These are phyloP conservation scores for Jordanella pulchra DNA, from an alignment of 2,797 vertebrate genomes.

Conservation along the genomic window DNA sequence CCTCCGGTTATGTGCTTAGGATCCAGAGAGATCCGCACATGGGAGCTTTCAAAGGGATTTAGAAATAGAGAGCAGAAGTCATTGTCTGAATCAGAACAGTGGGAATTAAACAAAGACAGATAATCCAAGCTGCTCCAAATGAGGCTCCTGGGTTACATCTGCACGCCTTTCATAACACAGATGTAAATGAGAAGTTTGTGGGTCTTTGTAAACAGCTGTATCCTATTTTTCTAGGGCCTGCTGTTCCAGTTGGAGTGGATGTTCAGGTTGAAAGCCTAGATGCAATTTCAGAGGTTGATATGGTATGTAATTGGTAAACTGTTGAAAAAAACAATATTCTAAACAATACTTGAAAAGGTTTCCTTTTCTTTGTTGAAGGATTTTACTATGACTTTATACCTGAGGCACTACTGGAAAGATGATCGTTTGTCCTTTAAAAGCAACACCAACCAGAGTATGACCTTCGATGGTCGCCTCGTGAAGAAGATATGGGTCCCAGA, in stretches of 20 bases:
- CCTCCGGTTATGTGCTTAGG: conserved; percentile 7
- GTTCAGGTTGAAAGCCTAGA: conserved; percentile 95
- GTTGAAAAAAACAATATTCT: background rate
- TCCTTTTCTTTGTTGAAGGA: conserved; percentile 75
- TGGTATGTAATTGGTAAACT: conserved; percentile 79
- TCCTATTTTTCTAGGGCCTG: conserved; percentile 79
- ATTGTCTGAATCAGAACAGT: conserved; percentile 34
- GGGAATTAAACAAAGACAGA: conserved; percentile 26
- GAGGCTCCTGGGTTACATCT: conserved; percentile 10
- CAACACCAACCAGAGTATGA: conserved; percentile 93
- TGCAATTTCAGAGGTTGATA: conserved; percentile 94
- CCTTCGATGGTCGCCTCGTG: conserved; percentile 89
- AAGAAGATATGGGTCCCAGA: conserved; percentile 97
- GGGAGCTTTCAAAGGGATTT: conserved; percentile 44
- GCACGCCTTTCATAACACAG: background rate
- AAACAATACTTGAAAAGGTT: background rate
- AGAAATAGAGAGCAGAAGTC: conserved; percentile 29
- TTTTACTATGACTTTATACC: conserved; percentile 93
- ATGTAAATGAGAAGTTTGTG: background rate
- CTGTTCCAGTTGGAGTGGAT: conserved; percentile 92
- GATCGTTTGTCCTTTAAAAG: conserved; percentile 89
- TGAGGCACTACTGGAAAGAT: conserved; percentile 94
- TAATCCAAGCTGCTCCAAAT: conserved; percentile 30
- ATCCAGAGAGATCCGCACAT: conserved; percentile 13
- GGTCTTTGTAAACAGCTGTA: background rate